A percentile compares a stretch with the other conserved stretches of the same genome.
Conservation (phyloP, 2,888 invertebrate species). For the Brenthis hecate region DNA sequence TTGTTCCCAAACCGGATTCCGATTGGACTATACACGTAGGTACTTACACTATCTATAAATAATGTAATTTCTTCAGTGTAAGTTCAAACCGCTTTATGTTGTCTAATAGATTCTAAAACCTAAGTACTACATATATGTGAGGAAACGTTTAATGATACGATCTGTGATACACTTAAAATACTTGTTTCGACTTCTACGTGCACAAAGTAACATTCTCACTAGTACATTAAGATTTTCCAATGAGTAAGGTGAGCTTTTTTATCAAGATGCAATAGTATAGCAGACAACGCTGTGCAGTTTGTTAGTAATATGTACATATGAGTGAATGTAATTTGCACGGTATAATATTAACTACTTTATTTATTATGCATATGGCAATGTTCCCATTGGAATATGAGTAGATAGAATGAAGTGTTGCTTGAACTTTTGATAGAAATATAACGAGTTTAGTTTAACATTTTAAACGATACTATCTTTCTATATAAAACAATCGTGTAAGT, state of each 20-base stretch:
- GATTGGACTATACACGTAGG: too few relatives aligned
- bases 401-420: too few relatives aligned
- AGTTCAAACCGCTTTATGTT: background rate
- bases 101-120: background rate
- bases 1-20: too few relatives aligned
- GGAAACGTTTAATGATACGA: background rate
- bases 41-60: too few relatives aligned
- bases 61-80: background rate
- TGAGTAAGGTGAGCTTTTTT: background rate
- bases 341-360: too few relatives aligned
- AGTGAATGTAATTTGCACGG: too few relatives aligned
- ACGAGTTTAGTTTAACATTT: too few relatives aligned
- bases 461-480: too few relatives aligned
- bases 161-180: background rate
- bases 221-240: conserved; percentile 5
- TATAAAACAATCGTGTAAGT: too few relatives aligned
- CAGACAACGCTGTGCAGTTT: background rate
- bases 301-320: background rate
- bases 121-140: background rate
- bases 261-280: conserved; percentile 9
- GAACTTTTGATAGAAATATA: too few relatives aligned
- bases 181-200: background rate
- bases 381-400: too few relatives aligned
- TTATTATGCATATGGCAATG: too few relatives aligned
- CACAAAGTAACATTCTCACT: background rate